Evolutionary conservation across 1,140 invertebrate species (phyloP).

Genomic region (Leptoteleia sp.): DNA sequence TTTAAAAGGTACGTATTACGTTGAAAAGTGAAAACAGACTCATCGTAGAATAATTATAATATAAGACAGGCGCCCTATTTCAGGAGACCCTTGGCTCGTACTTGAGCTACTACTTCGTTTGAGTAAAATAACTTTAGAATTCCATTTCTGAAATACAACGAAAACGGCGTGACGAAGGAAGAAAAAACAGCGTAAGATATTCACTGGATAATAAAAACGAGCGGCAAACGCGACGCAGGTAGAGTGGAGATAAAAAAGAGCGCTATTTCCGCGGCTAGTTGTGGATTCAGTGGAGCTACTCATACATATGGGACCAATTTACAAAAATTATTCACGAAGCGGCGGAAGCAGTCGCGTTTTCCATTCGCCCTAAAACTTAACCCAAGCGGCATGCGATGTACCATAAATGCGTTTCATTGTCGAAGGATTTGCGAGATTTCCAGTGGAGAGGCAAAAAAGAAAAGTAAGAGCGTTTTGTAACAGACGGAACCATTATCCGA

Average conservation of each 20-base stretch:
- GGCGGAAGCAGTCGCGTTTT: constrained; percentile 59
- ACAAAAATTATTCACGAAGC: constrained; percentile 79
- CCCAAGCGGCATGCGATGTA: constrained; percentile 58
- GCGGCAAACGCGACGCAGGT: constrained; percentile 33
- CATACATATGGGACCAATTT: constrained; percentile 80
- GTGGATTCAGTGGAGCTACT: constrained; percentile 74
- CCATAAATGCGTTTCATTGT: constrained; percentile 76
- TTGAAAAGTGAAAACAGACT: too few relatives aligned
- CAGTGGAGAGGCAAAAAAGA: constrained; percentile 58
- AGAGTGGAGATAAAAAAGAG: constrained; percentile 64
- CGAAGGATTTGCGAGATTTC: constrained; percentile 76
- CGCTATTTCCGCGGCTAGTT: constrained; percentile 70
- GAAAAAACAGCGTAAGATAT: constrained; percentile 43
- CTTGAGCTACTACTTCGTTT: constrained; percentile 10
- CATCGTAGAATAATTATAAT: too few relatives aligned
- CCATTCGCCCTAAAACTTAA: constrained; percentile 59
- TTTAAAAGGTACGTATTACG: too few relatives aligned
- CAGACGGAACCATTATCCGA: constrained; percentile 62
- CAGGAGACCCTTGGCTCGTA: too few relatives aligned
- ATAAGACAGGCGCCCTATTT: too few relatives aligned
- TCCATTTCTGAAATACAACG: constrained; percentile 69
- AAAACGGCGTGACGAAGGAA: constrained; percentile 8
- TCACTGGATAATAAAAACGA: constrained; percentile 58
- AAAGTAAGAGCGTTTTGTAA: constrained; percentile 58
- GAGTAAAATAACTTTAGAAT: constrained; percentile 71